Conservation (phyloP, 2,888 invertebrate species). For the Limnephilus rhombicus region DNA sequence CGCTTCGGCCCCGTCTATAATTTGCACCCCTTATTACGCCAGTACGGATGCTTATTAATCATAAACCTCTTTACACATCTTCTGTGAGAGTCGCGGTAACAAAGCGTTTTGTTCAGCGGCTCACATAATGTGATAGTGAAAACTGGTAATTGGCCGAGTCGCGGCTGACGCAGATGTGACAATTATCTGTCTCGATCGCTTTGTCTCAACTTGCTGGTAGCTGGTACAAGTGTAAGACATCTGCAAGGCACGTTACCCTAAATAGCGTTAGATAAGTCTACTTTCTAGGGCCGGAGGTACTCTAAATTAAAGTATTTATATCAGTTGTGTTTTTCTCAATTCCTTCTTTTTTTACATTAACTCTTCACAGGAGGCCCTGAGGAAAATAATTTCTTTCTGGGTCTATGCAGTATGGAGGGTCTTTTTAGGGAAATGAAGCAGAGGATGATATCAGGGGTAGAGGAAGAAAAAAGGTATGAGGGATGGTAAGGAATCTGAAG, state of each 20-base stretch:
- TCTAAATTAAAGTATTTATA: not conserved
- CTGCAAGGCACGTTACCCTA: too few relatives aligned
- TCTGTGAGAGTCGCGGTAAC: not conserved
- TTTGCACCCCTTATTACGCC: constrained; percentile 17
- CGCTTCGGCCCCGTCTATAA: constrained; percentile 34
- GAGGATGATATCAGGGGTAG: too few relatives aligned
- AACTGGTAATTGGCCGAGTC: constrained; percentile 38
- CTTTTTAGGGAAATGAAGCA: too few relatives aligned
- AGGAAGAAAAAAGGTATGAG: too few relatives aligned
- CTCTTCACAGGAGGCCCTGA: too few relatives aligned
- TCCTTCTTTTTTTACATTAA: too few relatives aligned
- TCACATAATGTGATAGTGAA: constrained; percentile 22
- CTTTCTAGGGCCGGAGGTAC: not conserved
- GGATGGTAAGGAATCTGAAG: too few relatives aligned
- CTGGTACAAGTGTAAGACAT: not conserved
- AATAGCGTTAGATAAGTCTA: too few relatives aligned
- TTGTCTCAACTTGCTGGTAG: constrained; percentile 26
- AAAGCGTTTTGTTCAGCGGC: constrained; percentile 18
- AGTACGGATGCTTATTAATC: constrained; percentile 26
- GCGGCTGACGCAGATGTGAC: constrained; percentile 37
- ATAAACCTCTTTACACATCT: constrained; percentile 26
- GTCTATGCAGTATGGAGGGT: too few relatives aligned
- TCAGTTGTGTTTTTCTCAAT: not conserved
- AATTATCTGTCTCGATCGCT: constrained; percentile 32
- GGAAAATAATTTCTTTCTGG: too few relatives aligned